A percentile compares a stretch with the other conserved stretches of the same genome.
Conservation (phyloP, 92 coral and sea anemone species). For the Epizoanthus stellaris region DNA sequence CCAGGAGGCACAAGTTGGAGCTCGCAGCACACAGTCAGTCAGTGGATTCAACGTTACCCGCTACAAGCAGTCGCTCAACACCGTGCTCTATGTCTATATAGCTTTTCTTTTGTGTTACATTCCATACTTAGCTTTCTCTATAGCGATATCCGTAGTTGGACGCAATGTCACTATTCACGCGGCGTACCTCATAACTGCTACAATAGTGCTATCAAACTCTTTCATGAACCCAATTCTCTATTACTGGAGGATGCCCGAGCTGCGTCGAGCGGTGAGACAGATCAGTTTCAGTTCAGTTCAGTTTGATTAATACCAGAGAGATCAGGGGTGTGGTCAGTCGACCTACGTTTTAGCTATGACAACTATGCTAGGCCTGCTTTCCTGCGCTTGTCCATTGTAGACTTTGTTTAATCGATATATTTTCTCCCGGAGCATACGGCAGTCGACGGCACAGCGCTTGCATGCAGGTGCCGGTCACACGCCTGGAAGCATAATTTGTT, state of each 20-base stretch:
- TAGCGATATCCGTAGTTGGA: constrained; percentile 12
- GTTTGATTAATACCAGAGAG: neutral
- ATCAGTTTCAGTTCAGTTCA: constrained; percentile 31
- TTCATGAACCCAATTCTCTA: constrained; percentile 37
- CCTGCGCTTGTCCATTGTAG: no score
- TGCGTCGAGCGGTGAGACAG: constrained; percentile 27
- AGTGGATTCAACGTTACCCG: constrained; percentile 28
- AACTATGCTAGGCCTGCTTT: no score
- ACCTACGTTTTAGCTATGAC: no score
- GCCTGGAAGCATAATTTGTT: no score
- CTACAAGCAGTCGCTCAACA: constrained; percentile 44
- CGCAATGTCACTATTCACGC: constrained; percentile 30
- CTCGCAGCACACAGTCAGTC: neutral
- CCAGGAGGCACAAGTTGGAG: constrained; percentile 10
- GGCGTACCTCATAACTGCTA: constrained; percentile 18
- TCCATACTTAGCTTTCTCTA: constrained; percentile 23
- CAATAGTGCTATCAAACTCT: constrained; percentile 19
- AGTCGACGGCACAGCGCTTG: no score
- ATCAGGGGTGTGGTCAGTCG: no score
- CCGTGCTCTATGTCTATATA: constrained; percentile 33
- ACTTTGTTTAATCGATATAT: no score
- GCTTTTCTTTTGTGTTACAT: constrained; percentile 21
- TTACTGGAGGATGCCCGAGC: constrained; percentile 40
- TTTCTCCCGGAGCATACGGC: no score
- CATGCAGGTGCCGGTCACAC: no score